A percentile compares a stretch with the other conserved stretches of the same genome.
Evolutionary conservation across 2,888 invertebrate genomes (phyloP).

Genomic region (Diadegma fenestrale): DNA sequence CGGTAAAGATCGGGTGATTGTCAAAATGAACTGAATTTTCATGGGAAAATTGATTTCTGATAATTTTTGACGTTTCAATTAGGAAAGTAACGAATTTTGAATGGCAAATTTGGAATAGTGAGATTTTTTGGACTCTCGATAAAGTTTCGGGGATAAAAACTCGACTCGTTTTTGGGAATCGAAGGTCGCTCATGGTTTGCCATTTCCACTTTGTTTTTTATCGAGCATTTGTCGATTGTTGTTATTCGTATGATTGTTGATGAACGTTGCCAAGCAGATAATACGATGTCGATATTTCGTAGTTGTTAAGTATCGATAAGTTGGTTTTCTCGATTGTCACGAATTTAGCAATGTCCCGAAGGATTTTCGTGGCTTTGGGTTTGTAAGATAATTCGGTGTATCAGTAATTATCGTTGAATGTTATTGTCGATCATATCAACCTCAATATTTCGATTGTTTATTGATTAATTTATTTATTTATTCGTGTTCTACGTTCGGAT

Average conservation of each 20-base stretch:
- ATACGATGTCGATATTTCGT: conserved; percentile 44
- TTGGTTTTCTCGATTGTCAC: conserved; percentile 28
- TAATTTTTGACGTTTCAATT: background rate
- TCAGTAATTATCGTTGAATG: conserved; percentile 62
- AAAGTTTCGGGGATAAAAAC: background rate
- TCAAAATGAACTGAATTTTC: background rate
- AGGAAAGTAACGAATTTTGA: background rate
- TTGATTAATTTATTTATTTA: conserved; percentile 25
- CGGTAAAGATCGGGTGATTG: background rate
- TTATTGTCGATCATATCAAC: conserved; percentile 50
- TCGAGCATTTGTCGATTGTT: conserved; percentile 29
- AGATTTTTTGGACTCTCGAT: background rate
- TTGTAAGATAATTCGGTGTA: conserved; percentile 40
- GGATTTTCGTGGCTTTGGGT: conserved; percentile 22
- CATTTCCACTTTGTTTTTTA: conserved; percentile 2
- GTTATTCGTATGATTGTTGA: conserved; percentile 57
- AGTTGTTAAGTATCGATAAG: conserved; percentile 10
- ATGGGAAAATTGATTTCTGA: background rate
- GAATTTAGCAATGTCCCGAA: conserved; percentile 2
- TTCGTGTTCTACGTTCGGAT: background rate
- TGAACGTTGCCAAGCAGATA: conserved; percentile 63
- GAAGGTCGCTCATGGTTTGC: conserved; percentile 8
- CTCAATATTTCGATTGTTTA: conserved; percentile 40
- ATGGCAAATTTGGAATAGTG: background rate
- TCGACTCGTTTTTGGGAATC: background rate